phyloP scores from a whole-genome alignment of 2,113 vertebrate species.

The Octodon degus region DNA sequence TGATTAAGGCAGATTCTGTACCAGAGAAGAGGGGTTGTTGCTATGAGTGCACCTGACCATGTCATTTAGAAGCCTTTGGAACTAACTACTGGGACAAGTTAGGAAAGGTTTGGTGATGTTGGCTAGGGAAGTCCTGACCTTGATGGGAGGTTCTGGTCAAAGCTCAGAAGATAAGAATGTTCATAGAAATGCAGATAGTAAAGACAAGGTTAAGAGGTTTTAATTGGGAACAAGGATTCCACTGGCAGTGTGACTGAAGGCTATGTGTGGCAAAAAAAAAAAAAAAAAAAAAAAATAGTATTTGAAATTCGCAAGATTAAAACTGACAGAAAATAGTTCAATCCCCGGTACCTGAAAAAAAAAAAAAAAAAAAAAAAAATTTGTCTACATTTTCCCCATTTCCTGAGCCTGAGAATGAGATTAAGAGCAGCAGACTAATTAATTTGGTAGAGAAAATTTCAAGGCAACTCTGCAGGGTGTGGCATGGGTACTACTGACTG shows the following conservation, averaged over 20 bases:
- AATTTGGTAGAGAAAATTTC: not conserved
- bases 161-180: not conserved
- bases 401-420: not conserved
- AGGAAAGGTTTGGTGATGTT: not conserved
- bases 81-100: not conserved
- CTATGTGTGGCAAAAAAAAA: not conserved
- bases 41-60: not conserved
- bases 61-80: not conserved
- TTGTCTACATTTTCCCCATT: not conserved
- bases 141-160: not conserved
- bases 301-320: no score
- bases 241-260: not conserved
- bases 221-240: not conserved
- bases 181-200: not conserved
- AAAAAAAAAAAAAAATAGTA: no score
- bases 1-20: not conserved
- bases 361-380: not conserved
- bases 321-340: no score
- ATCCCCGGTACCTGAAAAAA: no score
- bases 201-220: not conserved
- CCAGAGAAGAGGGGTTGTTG: not conserved
- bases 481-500: not conserved
- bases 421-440: not conserved
- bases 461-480: not conserved
- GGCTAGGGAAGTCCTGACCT: not conserved